These are phyloP conservation scores for Limnephilus lunatus DNA, from an alignment of 2,888 invertebrate species.

Conservation along the genomic window DNA sequence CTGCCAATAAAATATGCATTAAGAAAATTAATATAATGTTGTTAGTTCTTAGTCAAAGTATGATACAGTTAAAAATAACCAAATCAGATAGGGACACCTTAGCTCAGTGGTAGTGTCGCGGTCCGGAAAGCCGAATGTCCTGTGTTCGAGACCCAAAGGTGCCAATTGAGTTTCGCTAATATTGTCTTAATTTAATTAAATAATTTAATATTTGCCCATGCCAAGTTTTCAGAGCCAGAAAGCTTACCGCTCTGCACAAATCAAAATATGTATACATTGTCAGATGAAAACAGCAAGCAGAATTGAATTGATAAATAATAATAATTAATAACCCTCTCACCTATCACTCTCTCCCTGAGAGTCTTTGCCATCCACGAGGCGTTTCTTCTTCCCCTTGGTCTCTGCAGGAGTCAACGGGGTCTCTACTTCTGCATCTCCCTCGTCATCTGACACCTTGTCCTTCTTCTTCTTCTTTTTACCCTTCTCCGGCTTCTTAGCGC, in stretches of 20 bases:
- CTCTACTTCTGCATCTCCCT: conserved; percentile 72
- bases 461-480: conserved; percentile 89
- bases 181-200: too few species aligned
- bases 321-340: conserved; percentile 34
- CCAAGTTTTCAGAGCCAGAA: background rate
- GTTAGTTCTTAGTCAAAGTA: too few species aligned
- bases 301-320: conserved; percentile 23
- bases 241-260: background rate
- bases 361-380: conserved; percentile 45
- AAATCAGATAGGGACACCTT: too few species aligned
- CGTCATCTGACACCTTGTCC: conserved; percentile 87
- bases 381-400: conserved; percentile 31
- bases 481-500: conserved; percentile 77
- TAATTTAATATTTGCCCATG: background rate
- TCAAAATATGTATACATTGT: background rate
- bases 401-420: conserved; percentile 17
- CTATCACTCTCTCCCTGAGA: conserved; percentile 58
- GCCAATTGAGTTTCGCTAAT: too few species aligned
- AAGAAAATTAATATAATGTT: too few species aligned
- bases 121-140: too few species aligned
- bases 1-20: too few species aligned
- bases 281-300: background rate
- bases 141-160: too few species aligned
- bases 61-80: too few species aligned
- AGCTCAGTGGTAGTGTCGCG: too few species aligned